Evolutionary conservation across 2,888 invertebrate genomes (phyloP).

Genomic region (Piscicola geometra): DNA sequence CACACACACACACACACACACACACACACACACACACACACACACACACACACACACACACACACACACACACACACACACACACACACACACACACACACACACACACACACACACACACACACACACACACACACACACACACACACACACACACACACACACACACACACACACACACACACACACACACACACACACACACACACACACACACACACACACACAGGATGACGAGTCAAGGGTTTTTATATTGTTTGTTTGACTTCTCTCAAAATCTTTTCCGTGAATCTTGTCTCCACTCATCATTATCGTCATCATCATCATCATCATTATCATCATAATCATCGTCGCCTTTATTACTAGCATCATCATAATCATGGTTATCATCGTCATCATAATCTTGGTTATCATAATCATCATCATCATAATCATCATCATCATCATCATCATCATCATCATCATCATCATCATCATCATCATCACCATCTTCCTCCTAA

Average conservation of each 20-base stretch:
- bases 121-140: too few relatives aligned
- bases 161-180: slow-evolving; percentile 21
- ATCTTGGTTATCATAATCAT: background rate
- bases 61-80: too few relatives aligned
- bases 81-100: too few relatives aligned
- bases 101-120: too few relatives aligned
- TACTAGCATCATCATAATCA: slow-evolving; percentile 11
- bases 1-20: background rate
- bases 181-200: slow-evolving; percentile 17
- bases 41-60: too few relatives aligned
- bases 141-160: slow-evolving; percentile 3
- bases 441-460: slow-evolving; percentile 28
- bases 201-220: slow-evolving; percentile 16
- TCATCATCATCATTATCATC: slow-evolving; percentile 34
- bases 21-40: background rate
- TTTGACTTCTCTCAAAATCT: too few relatives aligned
- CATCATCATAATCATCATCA: slow-evolving; percentile 26
- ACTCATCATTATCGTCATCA: slow-evolving; percentile 35
- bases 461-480: slow-evolving; percentile 25
- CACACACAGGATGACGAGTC: too few relatives aligned
- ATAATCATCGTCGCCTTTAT: slow-evolving; percentile 31
- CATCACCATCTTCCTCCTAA: slow-evolving; percentile 28
- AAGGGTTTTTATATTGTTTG: too few relatives aligned
- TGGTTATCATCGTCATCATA: too few relatives aligned
- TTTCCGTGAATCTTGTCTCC: too few relatives aligned